A percentile compares a stretch with the other conserved stretches of the same genome.
Conservation (phyloP, 2,113 vertebrate genomes). For the Rhynchomys soricoides region DNA sequence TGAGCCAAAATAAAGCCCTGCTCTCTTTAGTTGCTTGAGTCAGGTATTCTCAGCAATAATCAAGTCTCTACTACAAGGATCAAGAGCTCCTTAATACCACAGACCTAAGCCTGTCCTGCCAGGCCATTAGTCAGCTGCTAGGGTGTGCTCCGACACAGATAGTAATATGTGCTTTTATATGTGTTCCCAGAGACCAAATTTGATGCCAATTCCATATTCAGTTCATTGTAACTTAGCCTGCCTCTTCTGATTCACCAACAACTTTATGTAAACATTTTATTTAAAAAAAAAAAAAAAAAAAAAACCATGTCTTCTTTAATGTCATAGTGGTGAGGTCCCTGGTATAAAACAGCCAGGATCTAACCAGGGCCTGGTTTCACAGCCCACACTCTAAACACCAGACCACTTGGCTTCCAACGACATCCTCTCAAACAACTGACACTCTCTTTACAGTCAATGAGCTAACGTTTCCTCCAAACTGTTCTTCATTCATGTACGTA, state of each 20-base stretch:
- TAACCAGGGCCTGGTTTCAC: not conserved
- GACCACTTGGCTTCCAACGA: not conserved
- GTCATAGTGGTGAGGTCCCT: no score
- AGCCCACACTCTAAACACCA: not conserved
- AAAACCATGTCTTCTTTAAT: not conserved
- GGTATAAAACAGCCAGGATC: not conserved
- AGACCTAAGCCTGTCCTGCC: not conserved
- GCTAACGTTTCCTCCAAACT: not conserved
- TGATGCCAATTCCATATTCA: constrained; percentile 41
- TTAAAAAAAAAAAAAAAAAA: not conserved
- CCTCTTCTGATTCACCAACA: not conserved
- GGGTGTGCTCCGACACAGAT: not conserved
- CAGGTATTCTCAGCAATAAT: not conserved
- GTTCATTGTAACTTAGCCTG: constrained; percentile 24
- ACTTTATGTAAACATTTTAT: constrained; percentile 58
- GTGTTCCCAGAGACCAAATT: constrained; percentile 26
- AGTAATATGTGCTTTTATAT: not conserved
- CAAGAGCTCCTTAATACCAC: not conserved
- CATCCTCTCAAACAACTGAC: not conserved
- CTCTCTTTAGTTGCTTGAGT: not conserved
- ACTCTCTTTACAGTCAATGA: constrained; percentile 6
- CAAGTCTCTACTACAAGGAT: not conserved
- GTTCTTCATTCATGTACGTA: not conserved
- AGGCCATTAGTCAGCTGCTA: not conserved
- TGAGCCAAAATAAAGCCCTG: not conserved